Conservation (phyloP, 1,140 invertebrate species). For the Drosophila cardini region DNA sequence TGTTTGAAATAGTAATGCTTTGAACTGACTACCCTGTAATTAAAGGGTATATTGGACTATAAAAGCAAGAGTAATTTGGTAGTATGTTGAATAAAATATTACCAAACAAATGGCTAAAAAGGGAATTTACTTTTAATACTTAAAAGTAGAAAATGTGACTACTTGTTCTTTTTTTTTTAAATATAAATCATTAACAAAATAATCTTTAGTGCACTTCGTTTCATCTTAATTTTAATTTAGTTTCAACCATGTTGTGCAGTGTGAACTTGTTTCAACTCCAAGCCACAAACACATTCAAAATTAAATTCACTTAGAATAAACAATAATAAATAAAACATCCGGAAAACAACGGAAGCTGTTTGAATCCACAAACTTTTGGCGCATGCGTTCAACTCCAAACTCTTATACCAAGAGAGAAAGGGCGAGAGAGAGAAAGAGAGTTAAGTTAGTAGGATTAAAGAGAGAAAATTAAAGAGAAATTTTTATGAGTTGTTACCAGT, state of each 20-base stretch:
- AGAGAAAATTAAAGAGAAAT: slow-evolving; percentile 33
- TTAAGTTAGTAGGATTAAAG: background rate
- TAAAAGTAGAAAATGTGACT: too few relatives aligned
- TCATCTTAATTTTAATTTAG: background rate
- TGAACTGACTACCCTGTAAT: too few relatives aligned
- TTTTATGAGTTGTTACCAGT: slow-evolving; percentile 49
- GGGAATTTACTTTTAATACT: too few relatives aligned
- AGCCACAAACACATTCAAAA: slow-evolving; percentile 58
- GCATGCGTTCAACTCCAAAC: slow-evolving; percentile 43
- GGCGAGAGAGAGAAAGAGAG: slow-evolving; percentile 30
- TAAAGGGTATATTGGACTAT: too few relatives aligned
- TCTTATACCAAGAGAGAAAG: slow-evolving; percentile 45
- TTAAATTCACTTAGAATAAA: slow-evolving; percentile 58
- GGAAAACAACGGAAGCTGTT: slow-evolving; percentile 21
- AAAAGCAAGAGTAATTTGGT: too few relatives aligned
- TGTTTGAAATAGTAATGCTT: too few relatives aligned
- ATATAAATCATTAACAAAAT: too few relatives aligned
- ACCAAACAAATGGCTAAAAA: too few relatives aligned
- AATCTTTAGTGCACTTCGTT: too few relatives aligned
- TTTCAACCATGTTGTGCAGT: slow-evolving; percentile 15
- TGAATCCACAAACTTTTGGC: slow-evolving; percentile 9
- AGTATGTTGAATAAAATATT: too few relatives aligned
- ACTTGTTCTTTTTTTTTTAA: too few relatives aligned
- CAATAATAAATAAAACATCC: slow-evolving; percentile 56
- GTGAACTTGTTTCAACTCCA: slow-evolving; percentile 16